Evolutionary conservation across 2,113 vertebrate genomes (phyloP).

Genomic region (Muscicapa adusta): DNA sequence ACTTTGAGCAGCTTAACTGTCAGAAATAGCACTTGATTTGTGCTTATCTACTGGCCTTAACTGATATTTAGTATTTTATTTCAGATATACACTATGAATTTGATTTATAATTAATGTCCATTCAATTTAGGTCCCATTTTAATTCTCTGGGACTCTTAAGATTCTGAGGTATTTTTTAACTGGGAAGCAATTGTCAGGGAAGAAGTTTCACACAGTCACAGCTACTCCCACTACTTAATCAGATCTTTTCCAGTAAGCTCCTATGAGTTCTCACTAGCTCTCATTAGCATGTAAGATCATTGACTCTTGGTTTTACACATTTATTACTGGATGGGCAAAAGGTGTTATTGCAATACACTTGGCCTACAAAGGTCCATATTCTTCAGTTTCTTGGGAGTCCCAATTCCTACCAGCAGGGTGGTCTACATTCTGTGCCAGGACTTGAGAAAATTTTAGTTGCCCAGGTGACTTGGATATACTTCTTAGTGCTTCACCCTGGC

Average conservation of each 20-base stretch:
- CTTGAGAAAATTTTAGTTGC: neutral
- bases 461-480: neutral
- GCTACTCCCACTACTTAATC: neutral
- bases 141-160: neutral
- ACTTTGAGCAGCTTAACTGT: neutral
- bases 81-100: neutral
- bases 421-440: neutral
- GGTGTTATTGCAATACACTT: neutral
- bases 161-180: neutral
- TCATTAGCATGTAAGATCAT: neutral
- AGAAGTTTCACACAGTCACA: neutral
- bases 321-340: neutral
- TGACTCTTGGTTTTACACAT: neutral
- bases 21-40: neutral
- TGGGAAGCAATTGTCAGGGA: neutral
- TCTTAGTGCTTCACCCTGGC: neutral
- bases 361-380: neutral
- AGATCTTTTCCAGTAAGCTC: neutral
- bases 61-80: neutral
- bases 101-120: neutral
- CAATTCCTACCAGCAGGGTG: neutral
- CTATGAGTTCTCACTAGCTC: neutral
- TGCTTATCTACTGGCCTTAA: neutral
- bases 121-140: neutral
- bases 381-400: neutral